phyloP scores from a whole-genome alignment of 2,797 vertebrate genomes.

The Phoeniculus purpureus region DNA sequence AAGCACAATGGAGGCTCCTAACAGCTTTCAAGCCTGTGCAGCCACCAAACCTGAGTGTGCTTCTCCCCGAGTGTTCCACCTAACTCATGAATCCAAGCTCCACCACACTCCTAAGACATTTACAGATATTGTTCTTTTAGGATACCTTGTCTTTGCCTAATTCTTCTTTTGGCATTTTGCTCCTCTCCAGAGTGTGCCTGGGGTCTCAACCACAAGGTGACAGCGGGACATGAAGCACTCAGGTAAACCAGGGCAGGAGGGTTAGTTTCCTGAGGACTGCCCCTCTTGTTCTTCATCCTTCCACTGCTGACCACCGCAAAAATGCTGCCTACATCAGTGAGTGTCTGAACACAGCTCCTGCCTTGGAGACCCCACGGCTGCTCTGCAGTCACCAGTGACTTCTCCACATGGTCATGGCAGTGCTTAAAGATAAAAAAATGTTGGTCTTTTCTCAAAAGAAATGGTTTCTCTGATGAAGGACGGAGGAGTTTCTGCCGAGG shows the following conservation, averaged over 20 bases:
- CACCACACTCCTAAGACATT: not conserved
- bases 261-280: not conserved
- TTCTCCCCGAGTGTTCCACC: not conserved
- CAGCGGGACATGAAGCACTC: not conserved
- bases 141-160: not conserved
- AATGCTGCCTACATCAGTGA: not conserved
- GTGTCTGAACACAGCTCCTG: not conserved
- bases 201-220: not conserved
- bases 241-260: not conserved
- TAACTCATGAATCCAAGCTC: rapidly evolving
- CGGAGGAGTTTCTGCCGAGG: not conserved
- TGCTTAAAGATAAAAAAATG: not conserved
- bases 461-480: not conserved
- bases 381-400: not conserved
- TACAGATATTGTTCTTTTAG: not conserved
- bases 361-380: not conserved
- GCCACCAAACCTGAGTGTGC: not conserved
- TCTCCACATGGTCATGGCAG: not conserved
- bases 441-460: not conserved
- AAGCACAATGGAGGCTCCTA: not conserved
- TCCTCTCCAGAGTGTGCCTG: rapidly evolving
- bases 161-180: not conserved
- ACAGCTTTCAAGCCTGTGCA: not conserved
- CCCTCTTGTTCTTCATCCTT: not conserved
- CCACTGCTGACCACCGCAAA: not conserved